Conservation (phyloP, 2,113 vertebrate species). For the Stegostoma tigrinum region DNA sequence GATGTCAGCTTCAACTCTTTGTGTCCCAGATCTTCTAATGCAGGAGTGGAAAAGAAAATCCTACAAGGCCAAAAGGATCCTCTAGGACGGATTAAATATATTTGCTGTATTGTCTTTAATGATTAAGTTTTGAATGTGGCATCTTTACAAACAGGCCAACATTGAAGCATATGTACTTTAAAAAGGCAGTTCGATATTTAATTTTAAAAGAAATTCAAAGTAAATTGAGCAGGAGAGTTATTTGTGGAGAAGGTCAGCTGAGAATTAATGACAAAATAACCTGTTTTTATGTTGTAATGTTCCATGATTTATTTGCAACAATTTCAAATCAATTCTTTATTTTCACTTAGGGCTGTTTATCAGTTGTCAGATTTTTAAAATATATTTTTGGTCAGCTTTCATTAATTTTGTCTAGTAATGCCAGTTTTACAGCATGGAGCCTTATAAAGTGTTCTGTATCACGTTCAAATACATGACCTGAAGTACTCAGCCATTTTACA, state of each 20-base stretch:
- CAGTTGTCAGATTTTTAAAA: neutral
- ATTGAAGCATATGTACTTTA: neutral
- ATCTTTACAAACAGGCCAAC: neutral
- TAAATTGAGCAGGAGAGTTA: neutral
- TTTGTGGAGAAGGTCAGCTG: neutral
- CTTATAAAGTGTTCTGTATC: neutral
- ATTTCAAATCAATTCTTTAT: neutral
- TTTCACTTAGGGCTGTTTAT: neutral
- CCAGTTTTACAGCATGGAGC: neutral
- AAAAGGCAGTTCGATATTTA: neutral
- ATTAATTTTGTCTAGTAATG: neutral
- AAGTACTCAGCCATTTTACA: neutral
- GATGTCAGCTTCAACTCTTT: neutral
- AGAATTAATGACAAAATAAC: neutral
- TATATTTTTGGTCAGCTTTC: neutral
- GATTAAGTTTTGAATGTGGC: neutral
- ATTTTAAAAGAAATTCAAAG: neutral
- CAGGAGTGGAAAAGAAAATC: neutral
- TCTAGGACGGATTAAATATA: neutral
- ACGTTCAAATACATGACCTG: neutral
- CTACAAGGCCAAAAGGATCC: neutral
- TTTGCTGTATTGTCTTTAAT: neutral
- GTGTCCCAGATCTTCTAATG: neutral
- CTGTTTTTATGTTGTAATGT: neutral
- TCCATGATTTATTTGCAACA: neutral